Percentiles rank a stretch among this genome's conserved stretches.
phyloP scores from a whole-genome alignment of 2,113 vertebrate species.

The Passer domesticus region DNA sequence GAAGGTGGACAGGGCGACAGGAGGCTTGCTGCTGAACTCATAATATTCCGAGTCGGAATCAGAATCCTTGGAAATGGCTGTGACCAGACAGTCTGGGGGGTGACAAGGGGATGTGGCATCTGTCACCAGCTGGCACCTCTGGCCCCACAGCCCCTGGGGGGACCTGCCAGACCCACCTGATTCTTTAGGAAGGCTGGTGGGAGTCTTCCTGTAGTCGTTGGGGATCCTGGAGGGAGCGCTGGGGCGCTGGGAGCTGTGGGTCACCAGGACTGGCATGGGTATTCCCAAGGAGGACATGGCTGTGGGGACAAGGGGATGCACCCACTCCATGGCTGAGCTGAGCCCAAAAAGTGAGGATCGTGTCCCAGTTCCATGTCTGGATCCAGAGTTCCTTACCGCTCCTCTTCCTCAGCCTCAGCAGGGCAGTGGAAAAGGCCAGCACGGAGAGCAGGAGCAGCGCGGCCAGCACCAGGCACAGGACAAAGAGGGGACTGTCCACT shows the following conservation, averaged over 20 bases:
- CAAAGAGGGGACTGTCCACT: background rate
- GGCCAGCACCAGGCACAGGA: constrained; percentile 50
- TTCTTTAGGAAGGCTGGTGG: constrained; percentile 44
- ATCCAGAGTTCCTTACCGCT: constrained; percentile 6
- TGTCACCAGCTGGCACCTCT: accelerated
- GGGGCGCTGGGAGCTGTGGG: background rate
- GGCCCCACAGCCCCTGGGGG: accelerated
- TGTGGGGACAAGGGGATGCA: background rate
- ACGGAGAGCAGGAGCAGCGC: constrained; percentile 48
- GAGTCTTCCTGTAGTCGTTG: constrained; percentile 56
- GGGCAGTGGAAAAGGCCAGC: background rate
- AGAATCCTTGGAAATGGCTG: constrained; percentile 7
- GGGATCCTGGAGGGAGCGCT: accelerated
- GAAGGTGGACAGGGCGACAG: constrained; percentile 75
- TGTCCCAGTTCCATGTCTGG: accelerated
- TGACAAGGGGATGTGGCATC: background rate
- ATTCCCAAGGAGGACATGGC: background rate
- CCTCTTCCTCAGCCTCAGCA: constrained; percentile 60
- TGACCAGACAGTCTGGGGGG: background rate
- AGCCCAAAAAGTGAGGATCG: background rate
- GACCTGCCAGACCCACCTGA: constrained; percentile 48
- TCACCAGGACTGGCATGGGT: background rate
- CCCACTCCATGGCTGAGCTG: background rate
- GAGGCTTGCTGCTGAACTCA: constrained; percentile 72
- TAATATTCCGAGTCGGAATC: constrained; percentile 75